phyloP scores from a whole-genome alignment of 2,797 vertebrate genomes.

The Propithecus perrieri region DNA sequence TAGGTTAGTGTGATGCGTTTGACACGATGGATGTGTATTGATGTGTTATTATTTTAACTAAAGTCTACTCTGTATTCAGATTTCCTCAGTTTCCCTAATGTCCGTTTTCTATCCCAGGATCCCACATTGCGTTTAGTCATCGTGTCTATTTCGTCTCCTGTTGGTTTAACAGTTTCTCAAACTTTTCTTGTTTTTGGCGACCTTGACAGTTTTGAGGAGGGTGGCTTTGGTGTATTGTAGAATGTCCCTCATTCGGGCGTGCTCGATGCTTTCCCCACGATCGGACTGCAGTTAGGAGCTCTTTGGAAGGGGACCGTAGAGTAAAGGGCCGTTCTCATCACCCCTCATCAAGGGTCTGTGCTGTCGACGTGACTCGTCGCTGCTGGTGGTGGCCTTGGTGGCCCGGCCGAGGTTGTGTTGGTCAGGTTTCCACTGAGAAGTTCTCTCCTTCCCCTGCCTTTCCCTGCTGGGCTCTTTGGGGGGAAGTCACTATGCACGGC shows the following conservation, averaged over 20 bases:
- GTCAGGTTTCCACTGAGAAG: accelerated
- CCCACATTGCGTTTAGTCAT: accelerated
- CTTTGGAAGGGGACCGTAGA: not conserved
- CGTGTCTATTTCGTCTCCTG: not conserved
- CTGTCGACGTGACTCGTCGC: not conserved
- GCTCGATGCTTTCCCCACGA: not conserved
- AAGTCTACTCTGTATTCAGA: not conserved
- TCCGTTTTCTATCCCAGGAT: not conserved
- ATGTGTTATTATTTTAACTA: not conserved
- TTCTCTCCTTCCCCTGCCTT: accelerated
- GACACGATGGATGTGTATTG: not conserved
- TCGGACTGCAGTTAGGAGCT: not conserved
- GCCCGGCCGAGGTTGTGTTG: not conserved
- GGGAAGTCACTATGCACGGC: not conserved
- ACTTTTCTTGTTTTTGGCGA: not conserved
- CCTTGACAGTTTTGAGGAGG: not conserved
- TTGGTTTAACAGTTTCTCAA: not conserved
- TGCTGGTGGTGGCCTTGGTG: not conserved
- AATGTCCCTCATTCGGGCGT: not conserved
- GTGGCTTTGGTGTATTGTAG: too few relatives aligned
- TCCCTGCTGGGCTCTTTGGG: accelerated
- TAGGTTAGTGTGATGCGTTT: accelerated
- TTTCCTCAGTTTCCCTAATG: not conserved
- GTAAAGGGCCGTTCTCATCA: accelerated
- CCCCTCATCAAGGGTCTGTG: accelerated